Percentiles rank a stretch among this genome's conserved stretches.
These are phyloP conservation scores for Yoshiicerus persimilis DNA, from an alignment of 1,140 invertebrate genomes.

Conservation along the genomic window DNA sequence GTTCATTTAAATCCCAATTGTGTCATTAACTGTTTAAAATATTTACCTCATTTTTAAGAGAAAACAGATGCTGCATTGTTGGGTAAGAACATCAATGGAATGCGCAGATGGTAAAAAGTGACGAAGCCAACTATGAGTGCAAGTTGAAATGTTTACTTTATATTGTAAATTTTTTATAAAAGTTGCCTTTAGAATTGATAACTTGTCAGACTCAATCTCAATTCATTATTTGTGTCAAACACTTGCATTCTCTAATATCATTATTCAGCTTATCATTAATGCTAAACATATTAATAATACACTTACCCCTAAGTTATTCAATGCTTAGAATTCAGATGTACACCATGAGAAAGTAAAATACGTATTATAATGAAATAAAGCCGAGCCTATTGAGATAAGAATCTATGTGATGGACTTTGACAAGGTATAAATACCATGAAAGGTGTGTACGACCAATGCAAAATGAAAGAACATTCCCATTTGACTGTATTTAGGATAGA, in stretches of 20 bases:
- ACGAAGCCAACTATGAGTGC: too few species aligned
- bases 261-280: not conserved
- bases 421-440: not conserved
- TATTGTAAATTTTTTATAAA: too few species aligned
- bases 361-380: not conserved
- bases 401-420: not conserved
- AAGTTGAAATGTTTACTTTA: too few species aligned
- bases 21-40: too few species aligned
- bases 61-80: too few species aligned
- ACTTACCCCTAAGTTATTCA: not conserved
- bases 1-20: too few species aligned
- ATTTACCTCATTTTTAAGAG: too few species aligned
- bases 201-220: too few species aligned
- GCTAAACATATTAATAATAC: not conserved
- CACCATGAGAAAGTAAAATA: not conserved
- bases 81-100: too few species aligned
- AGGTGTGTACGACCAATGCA: not conserved
- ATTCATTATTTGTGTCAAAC: not conserved
- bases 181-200: too few species aligned
- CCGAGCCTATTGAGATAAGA: not conserved
- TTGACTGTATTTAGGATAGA: not conserved
- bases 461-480: not conserved
- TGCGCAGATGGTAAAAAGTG: too few species aligned
- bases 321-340: not conserved
- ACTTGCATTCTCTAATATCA: not conserved